Percentiles rank a stretch among this genome's conserved stretches.
Evolutionary conservation across 2,797 vertebrate genomes (phyloP).

Genomic region (Typhlichthys subterraneus): DNA sequence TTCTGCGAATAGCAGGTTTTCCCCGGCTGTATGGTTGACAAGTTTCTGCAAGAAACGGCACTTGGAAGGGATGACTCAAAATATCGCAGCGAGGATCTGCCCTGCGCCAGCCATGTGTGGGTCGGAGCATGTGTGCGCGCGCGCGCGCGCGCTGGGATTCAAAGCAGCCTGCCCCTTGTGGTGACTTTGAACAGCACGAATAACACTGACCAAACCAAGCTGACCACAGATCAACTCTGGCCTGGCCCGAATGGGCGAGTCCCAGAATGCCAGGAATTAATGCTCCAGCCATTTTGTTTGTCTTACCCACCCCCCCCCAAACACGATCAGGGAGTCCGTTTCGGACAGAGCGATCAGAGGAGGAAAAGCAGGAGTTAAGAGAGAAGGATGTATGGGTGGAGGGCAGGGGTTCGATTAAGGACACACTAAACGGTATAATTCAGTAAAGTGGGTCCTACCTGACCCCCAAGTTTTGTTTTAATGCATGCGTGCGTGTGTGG

Average conservation of each 20-base stretch:
- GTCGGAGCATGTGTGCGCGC: conserved; percentile 47
- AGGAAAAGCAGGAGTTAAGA: neutral
- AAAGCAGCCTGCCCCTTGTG: conserved; percentile 61
- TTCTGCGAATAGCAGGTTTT: no score
- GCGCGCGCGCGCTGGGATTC: conserved; percentile 56
- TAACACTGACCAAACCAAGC: conserved; percentile 68
- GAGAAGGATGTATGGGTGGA: conserved; percentile 19
- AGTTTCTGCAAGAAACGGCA: conserved; percentile 13
- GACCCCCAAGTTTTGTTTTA: no score
- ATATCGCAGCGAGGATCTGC: conserved; percentile 58
- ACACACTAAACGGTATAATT: conserved; percentile 7
- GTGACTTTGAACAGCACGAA: conserved; percentile 66
- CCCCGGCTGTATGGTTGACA: no score
- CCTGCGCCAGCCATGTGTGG: conserved; percentile 44
- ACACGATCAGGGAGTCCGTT: conserved; percentile 29
- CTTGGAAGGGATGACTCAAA: conserved; percentile 58
- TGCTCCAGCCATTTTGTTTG: conserved; percentile 42
- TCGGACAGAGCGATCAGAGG: conserved; percentile 24
- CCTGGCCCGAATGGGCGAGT: conserved; percentile 59
- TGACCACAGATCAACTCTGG: conserved; percentile 53
- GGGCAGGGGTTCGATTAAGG: conserved; percentile 5
- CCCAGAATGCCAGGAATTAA: conserved; percentile 67
- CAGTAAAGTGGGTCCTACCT: no score
- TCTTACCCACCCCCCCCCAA: neutral
- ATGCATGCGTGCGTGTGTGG: no score